Base-by-base conservation (phyloP, 2,797 vertebrate species). In the Limnodromus scolopaceus region DNA sequence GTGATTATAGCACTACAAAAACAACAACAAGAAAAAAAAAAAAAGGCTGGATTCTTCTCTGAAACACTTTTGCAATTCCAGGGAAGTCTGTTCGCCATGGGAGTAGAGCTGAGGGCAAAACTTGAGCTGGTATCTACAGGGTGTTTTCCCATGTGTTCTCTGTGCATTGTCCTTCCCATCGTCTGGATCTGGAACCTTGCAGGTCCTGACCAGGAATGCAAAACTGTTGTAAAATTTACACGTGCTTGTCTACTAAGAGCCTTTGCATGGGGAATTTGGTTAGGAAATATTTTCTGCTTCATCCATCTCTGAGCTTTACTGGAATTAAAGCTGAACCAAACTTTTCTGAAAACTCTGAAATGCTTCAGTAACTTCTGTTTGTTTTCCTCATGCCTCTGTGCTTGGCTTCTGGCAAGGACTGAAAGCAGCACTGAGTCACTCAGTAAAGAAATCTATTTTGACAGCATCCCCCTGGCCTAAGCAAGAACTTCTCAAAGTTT, bases 351-450 rank as follows among this genome's bases (percentile, higher is more conserved):
- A 82, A 92, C 88, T 94, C 86, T 93, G 92, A 95, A 97, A 95
- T 96, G 89, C 93, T 93, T 96, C 86, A 93, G 76, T 91, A 89
- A 96, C 81, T 87, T 94, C 61, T 96, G 92, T 95, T 97, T 95
- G 93, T 96, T 97, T 96, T 91, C 88, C 54, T 85, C 91, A 38
- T 96, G 92, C 84, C 84, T 96, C 95, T 93, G 75, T 93, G 91
- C 93, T 96, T 94, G 91, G 95, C 92, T 96, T 87, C 93, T 92
- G 95, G 97, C 94, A 92, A 80, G 69, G 81, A 38, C 91, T 95
- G 81, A 95, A 96, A 96, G 96, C 86, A 96, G 58, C 69, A 95
- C 93, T 97, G 92, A 96, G 93, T 93, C 94, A 95, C 93, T 95
- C 61, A 38, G 43, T 80, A 83, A 96, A 96, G 94, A 84, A 94